Base-by-base conservation (phyloP, 2,888 invertebrate genomes). In the Kryphioiulus occultus region DNA sequence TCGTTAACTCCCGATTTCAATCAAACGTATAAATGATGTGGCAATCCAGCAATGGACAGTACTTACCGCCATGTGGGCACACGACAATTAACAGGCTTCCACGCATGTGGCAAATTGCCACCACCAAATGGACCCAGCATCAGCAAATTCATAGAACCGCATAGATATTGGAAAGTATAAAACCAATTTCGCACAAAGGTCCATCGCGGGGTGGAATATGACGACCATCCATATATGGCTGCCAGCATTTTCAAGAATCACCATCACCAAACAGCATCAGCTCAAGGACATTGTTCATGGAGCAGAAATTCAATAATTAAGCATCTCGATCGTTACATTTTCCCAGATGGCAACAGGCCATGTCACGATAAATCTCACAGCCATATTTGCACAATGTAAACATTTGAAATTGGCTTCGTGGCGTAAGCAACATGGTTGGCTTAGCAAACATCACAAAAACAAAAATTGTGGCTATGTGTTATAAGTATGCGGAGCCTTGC, bases 1-100 rank as follows among this genome's bases (percentile, higher is more conserved):
- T 68, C 68, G n/a, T 5, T 5, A 68, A 68, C 68, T 68, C 68
- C 26, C 68, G 68, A 68, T 68, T 68, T 68, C 68, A 68, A 68
- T 68, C 68, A 68, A 26, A 68, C 68, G 68, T 68, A 68, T 68
- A 68, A 68, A 68, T 68, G 68, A 68, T 68, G 68, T 68, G 68
- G 22, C 68, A 12, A 68, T 68, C 68, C 68, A 68, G 68, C 68
- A 26, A 68, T 68, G 68, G 68, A 68, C 68, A 68, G 68, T 68
- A n/a, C 68, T 68, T 68, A 68, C 26, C 5, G 68, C 68, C 68
- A 68, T 68, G 68, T 68, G 68, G 68, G 68, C 26, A 26, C 68
- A 68, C 0, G 68, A 26, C 68, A 68, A 68, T 68, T 68, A 68
- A 68, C 68, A 68, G 68, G 10, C 26, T 26, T 68, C 68, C 68